Base-by-base conservation (phyloP, 2,113 vertebrate species). In the Lates calcarifer region DNA sequence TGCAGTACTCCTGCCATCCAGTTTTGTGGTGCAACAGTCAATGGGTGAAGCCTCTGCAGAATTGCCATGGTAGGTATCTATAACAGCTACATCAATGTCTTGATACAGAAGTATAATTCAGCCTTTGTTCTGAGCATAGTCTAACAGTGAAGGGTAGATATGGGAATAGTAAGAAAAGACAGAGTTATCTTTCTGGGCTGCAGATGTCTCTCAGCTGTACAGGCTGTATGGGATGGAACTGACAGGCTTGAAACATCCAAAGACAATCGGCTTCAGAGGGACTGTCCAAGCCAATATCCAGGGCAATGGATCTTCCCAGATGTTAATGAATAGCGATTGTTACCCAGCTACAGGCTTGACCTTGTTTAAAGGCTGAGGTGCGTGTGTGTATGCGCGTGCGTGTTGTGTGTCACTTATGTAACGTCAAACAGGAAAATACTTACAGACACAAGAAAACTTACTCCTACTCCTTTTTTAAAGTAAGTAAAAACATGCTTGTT, bases 261-360 rank as follows among this genome's bases (percentile, higher is more conserved):
- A 94, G 86, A 85, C 89, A 89, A 76, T 85, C 47, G 20, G 69
- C 78, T 84, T 94, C 90, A 91, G 89, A 85, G 78, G 61, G 81
- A 82, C 86, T 89, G 91, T 94, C 94, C 79, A 82, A 77, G 39
- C 61, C 58, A 91, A 94, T 94, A 92, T 91, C 70, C 82, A 87
- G 77, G 39, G 66, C 82, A 87, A 89, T 90, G 89, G 90, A 91
- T 94, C 91, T 77, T 87, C 64, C 53, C 41, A 14, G 87, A 88
- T 84, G 72, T 85, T 93, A 92, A 95, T 90, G 83, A 79, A 73
- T 58, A 78, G 57, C 56, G 91, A 94, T 87, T 77, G 90, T 84
- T 85, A 77, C 79, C 72, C 53, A 49, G 77, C 74, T 82, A 73
- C 82, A 87, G 63, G 62, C 68, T 10, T 92, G 90, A 93, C 89